Percentiles rank a stretch among this genome's conserved stretches.
These are phyloP conservation scores for Acanthurus tractus DNA, from an alignment of 2,797 vertebrate genomes.

Conservation along the genomic window DNA sequence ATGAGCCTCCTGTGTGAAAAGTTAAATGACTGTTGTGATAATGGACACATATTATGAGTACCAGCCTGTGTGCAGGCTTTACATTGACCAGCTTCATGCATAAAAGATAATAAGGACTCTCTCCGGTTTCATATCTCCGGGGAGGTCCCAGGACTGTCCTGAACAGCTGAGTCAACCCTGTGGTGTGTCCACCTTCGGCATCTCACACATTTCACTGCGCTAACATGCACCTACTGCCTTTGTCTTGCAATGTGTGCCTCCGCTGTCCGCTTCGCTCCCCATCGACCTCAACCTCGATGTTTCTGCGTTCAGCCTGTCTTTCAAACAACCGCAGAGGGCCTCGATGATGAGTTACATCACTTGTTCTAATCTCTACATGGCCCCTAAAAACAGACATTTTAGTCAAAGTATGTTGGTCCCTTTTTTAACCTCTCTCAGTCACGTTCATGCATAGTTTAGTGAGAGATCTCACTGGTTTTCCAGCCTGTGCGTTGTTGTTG, in stretches of 20 bases:
- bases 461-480: conserved; percentile 6
- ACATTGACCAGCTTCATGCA: conserved; percentile 48
- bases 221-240: conserved; percentile 42
- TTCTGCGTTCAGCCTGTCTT: conserved; percentile 55
- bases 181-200: conserved; percentile 39
- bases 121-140: conserved; percentile 57
- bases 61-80: conserved; percentile 29
- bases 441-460: conserved; percentile 1
- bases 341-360: conserved; percentile 54
- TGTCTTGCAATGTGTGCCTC: conserved; percentile 21
- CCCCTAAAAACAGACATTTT: conserved; percentile 50
- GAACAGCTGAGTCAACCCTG: conserved; percentile 60
- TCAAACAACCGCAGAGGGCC: conserved; percentile 57
- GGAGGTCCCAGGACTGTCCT: conserved; percentile 53
- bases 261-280: conserved; percentile 43
- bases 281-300: conserved; percentile 61
- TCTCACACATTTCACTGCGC: conserved; percentile 36
- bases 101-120: conserved; percentile 45
- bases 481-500: conserved; percentile 7
- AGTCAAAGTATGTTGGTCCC: conserved; percentile 36
- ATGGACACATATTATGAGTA: conserved; percentile 25
- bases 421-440: conserved; percentile 35
- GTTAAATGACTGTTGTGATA: conserved; percentile 49
- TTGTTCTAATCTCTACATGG: conserved; percentile 28
- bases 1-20: conserved; percentile 33